Conservation (phyloP, 35 echinoderm and acorn worm genomes). For the Hemicentrotus pulcherrimus region DNA sequence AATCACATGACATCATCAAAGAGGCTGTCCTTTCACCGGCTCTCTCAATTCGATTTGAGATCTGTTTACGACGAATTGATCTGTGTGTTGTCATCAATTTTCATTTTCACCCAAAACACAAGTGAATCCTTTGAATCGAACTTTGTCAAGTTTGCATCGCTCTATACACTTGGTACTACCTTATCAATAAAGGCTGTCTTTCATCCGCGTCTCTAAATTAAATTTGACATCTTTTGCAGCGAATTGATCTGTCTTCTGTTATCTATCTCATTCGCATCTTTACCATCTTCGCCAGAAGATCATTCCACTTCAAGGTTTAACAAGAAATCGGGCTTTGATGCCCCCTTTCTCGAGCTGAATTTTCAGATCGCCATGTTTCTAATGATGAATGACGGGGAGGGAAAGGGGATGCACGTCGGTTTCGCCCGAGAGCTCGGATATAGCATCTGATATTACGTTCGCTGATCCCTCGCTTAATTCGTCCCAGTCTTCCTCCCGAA, state of each 20-base stretch:
- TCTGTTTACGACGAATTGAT: too few relatives aligned
- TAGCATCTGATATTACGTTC: slow-evolving; percentile 25
- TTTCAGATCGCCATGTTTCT: background rate
- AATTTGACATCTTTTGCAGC: background rate
- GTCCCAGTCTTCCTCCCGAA: slow-evolving; percentile 21
- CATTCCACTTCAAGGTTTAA: background rate
- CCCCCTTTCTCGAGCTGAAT: background rate
- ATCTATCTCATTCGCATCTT: background rate
- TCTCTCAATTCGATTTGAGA: too few relatives aligned
- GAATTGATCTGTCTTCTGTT: background rate
- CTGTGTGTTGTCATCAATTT: too few relatives aligned
- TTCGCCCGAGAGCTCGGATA: slow-evolving; percentile 16
- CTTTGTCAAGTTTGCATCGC: background rate
- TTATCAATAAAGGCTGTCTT: background rate
- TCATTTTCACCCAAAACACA: background rate
- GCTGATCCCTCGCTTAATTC: background rate
- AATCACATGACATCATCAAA: too few relatives aligned
- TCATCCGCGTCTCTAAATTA: background rate
- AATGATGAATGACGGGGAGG: slow-evolving; percentile 20
- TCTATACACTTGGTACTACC: background rate
- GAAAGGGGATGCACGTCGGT: slow-evolving; percentile 25
- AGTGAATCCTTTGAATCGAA: background rate
- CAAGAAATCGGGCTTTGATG: background rate
- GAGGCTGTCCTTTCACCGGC: too few relatives aligned
- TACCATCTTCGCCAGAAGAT: background rate